Percentiles rank a stretch among this genome's conserved stretches.
phyloP scores from a whole-genome alignment of 2,888 invertebrate genomes.

The Podotricha telesiphe region DNA sequence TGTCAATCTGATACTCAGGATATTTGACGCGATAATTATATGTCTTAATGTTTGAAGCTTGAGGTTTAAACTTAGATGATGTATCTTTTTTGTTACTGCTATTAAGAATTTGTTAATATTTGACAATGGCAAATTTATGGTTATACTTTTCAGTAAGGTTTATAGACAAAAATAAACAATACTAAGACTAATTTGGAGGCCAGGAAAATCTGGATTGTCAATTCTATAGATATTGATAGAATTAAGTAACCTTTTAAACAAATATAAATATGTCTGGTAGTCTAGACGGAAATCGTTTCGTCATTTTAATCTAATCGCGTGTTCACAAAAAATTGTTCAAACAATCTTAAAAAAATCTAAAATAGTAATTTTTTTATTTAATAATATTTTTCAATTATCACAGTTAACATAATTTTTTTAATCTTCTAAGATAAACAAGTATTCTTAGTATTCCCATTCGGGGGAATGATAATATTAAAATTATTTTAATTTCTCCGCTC shows the following conservation, averaged over 20 bases:
- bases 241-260: constrained; percentile 10
- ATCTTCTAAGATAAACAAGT: too few relatives aligned
- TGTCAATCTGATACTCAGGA: constrained; percentile 46
- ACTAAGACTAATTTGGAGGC: too few relatives aligned
- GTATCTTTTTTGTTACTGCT: constrained; percentile 41
- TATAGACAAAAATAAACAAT: background rate
- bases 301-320: constrained; percentile 24
- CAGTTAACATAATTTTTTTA: too few relatives aligned
- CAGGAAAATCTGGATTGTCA: too few relatives aligned
- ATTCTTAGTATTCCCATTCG: too few relatives aligned
- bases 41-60: constrained; percentile 41
- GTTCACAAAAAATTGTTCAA: constrained; percentile 16
- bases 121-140: background rate
- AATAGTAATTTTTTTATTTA: too few relatives aligned
- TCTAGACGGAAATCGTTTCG: constrained; percentile 33
- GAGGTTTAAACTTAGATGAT: constrained; percentile 35
- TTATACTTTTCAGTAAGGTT: background rate
- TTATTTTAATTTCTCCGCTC: too few relatives aligned
- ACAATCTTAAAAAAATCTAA: background rate
- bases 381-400: too few relatives aligned
- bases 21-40: constrained; percentile 52
- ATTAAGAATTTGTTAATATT: constrained; percentile 17
- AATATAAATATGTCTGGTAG: constrained; percentile 16
- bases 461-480: too few relatives aligned
- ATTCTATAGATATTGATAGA: background rate